phyloP scores from a whole-genome alignment of 2,797 vertebrate species.

The Erpetoichthys calabaricus region DNA sequence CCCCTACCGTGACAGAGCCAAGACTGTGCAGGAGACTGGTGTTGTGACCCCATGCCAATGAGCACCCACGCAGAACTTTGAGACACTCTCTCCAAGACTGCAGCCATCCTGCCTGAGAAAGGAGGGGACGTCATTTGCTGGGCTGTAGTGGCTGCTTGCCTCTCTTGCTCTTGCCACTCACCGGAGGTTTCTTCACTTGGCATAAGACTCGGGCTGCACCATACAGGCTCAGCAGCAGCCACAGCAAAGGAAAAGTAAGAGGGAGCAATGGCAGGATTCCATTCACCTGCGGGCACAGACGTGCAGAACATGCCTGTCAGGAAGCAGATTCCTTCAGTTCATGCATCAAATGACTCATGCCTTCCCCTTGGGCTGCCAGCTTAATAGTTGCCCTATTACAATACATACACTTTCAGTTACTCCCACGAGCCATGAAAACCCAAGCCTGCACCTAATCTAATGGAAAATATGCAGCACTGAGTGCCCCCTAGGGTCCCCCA shows the following conservation, averaged over 20 bases:
- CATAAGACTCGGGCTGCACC: conserved; percentile 16
- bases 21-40: conserved; percentile 21
- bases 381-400: too few relatives aligned
- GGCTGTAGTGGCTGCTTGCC: background rate
- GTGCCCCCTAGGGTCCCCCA: too few relatives aligned
- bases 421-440: too few relatives aligned
- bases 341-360: too few relatives aligned
- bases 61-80: conserved; percentile 10
- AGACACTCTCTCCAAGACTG: conserved; percentile 12
- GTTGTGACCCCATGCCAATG: conserved; percentile 14
- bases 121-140: background rate
- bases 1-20: conserved; percentile 20
- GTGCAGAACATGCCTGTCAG: too few relatives aligned
- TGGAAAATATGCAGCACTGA: too few relatives aligned
- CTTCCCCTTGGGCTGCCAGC: too few relatives aligned
- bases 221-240: conserved; percentile 18
- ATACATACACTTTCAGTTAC: too few relatives aligned
- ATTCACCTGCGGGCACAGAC: conserved; percentile 12
- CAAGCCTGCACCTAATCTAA: too few relatives aligned
- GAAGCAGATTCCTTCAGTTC: too few relatives aligned
- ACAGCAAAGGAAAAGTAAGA: conserved; percentile 20
- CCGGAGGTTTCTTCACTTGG: conserved; percentile 13
- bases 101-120: conserved; percentile 13
- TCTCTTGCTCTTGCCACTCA: conserved; percentile 5
- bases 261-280: conserved; percentile 22